phyloP scores from a whole-genome alignment of 1,140 invertebrate genomes.

The Globodera rostochiensis region DNA sequence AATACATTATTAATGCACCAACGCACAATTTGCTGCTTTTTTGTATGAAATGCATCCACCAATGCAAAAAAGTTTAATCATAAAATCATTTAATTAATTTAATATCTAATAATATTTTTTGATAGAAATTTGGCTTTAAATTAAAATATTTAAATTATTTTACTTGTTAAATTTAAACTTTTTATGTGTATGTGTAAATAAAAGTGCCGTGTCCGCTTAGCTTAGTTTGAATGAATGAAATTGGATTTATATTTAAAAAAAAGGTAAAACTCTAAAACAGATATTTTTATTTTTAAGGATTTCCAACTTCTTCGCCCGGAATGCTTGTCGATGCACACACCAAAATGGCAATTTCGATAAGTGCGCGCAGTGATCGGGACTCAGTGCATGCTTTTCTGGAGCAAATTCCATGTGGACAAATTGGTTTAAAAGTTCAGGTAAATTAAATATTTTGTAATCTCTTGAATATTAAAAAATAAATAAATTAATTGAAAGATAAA shows the following conservation, averaged over 20 bases:
- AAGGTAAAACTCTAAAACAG: background rate
- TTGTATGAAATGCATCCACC: too few species aligned
- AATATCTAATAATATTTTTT: too few species aligned
- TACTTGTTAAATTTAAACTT: too few species aligned
- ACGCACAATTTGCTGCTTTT: background rate
- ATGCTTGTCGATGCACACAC: constrained; percentile 30
- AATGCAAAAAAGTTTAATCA: too few species aligned
- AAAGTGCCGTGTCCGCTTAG: background rate
- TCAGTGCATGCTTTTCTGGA: constrained; percentile 52
- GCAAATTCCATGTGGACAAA: constrained; percentile 62
- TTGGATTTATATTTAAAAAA: background rate
- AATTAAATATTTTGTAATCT: background rate
- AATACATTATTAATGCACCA: background rate
- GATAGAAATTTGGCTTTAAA: too few species aligned
- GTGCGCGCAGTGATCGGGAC: constrained; percentile 56
- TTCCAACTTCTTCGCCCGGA: constrained; percentile 2
- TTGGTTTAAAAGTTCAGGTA: constrained; percentile 38
- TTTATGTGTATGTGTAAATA: too few species aligned
- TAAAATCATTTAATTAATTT: too few species aligned
- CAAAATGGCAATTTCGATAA: constrained; percentile 56
- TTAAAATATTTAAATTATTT: too few species aligned
- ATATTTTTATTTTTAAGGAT: background rate
- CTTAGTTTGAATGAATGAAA: background rate
- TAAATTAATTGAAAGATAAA: too few species aligned
- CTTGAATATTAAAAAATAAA: too few species aligned